A percentile compares a stretch with the other conserved stretches of the same genome.
Conservation (phyloP, 2,113 vertebrate species). For the Ranitomeya variabilis region DNA sequence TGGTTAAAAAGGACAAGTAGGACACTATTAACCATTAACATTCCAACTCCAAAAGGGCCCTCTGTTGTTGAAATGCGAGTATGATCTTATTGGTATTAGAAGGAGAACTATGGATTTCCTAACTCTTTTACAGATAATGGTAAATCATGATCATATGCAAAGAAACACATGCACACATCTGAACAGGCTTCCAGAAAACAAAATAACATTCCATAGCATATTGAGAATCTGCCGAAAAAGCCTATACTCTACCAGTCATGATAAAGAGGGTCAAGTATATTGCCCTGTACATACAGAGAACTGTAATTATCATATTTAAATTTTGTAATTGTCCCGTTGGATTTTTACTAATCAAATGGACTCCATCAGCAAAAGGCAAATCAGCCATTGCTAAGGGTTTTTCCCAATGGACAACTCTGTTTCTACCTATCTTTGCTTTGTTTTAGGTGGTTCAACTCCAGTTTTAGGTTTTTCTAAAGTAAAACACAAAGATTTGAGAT, state of each 20-base stretch:
- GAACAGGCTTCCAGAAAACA: not conserved
- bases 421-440: no score
- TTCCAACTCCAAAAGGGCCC: not conserved
- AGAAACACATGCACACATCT: not conserved
- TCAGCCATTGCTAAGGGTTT: not conserved
- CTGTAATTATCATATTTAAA: not conserved
- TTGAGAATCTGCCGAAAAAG: not conserved
- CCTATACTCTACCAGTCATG: not conserved
- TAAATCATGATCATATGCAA: not conserved
- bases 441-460: no score
- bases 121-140: not conserved
- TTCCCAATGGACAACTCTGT: not conserved
- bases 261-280: not conserved
- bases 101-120: not conserved
- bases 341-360: not conserved
- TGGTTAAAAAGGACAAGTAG: constrained; percentile 9
- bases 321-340: no score
- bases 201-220: not conserved
- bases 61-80: no score
- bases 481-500: no score
- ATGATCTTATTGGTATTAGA: not conserved
- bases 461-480: no score
- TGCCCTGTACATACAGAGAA: not conserved
- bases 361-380: not conserved
- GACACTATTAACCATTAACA: not conserved